Conservation (phyloP, 53 echinoderm and acorn worm genomes). For the Antedon mediterranea region DNA sequence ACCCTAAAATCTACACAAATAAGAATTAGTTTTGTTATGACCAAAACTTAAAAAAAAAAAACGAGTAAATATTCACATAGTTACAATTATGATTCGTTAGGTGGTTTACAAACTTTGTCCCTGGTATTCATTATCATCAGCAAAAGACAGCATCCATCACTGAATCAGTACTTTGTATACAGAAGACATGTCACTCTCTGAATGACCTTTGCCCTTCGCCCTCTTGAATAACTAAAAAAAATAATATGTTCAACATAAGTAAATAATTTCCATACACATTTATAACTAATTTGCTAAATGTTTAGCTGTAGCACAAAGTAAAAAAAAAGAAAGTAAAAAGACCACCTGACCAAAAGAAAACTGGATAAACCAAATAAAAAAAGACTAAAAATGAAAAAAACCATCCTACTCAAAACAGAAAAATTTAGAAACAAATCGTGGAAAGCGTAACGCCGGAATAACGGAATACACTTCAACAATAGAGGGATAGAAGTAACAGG, state of each 20-base stretch:
- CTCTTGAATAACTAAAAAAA: constrained; percentile 60
- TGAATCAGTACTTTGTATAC: constrained; percentile 63
- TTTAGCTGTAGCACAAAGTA: no score
- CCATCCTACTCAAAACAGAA: no score
- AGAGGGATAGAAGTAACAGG: no score
- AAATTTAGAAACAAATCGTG: no score
- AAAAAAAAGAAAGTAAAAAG: no score
- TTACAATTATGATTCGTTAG: not conserved
- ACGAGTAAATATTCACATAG: not conserved
- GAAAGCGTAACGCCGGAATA: no score
- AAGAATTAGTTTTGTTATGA: not conserved
- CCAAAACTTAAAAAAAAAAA: not conserved
- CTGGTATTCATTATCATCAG: not conserved
- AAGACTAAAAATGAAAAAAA: no score
- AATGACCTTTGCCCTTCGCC: constrained; percentile 73
- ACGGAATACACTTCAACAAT: no score
- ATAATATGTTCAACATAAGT: constrained; percentile 3
- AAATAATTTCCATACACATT: not conserved
- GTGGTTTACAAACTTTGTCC: not conserved
- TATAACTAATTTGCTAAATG: no score
- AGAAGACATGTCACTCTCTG: constrained; percentile 85
- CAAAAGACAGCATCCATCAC: constrained; percentile 17
- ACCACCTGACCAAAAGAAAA: no score
- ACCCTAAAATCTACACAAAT: not conserved
- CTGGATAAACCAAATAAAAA: no score